Conservation (phyloP, 2,797 vertebrate genomes). For the Distichodus sexfasciatus region DNA sequence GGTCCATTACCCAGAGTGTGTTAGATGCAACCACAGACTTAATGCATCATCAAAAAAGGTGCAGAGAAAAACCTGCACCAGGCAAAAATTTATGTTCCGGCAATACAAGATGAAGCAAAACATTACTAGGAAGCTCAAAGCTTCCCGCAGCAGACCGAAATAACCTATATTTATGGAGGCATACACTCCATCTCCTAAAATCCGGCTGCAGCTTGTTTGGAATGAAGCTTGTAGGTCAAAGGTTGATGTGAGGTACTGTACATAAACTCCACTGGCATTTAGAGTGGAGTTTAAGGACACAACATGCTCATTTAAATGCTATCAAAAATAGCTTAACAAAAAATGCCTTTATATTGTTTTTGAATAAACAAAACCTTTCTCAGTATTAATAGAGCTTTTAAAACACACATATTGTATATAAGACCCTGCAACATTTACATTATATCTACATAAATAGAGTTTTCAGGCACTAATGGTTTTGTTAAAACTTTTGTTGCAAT, state of each 20-base stretch:
- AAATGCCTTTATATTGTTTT: too few species aligned
- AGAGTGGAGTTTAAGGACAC: slow-evolving; percentile 60
- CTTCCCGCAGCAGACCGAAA: slow-evolving; percentile 47
- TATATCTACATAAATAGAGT: too few species aligned
- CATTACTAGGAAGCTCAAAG: slow-evolving; percentile 66
- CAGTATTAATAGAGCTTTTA: too few species aligned
- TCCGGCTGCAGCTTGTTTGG: slow-evolving; percentile 54
- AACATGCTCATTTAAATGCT: slow-evolving; percentile 58
- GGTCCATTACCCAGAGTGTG: slow-evolving; percentile 64
- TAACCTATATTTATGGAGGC: slow-evolving; percentile 30
- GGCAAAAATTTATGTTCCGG: slow-evolving; percentile 62
- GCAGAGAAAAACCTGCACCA: slow-evolving; percentile 50
- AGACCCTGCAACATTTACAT: too few species aligned
- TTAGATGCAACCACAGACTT: slow-evolving; percentile 78
- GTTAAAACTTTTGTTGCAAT: too few species aligned
- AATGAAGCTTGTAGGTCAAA: slow-evolving; percentile 64
- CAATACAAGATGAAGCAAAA: slow-evolving; percentile 72
- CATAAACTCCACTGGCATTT: slow-evolving; percentile 65
- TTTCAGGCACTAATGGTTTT: too few species aligned
- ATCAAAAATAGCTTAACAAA: slow-evolving; percentile 13
- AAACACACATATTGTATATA: too few species aligned
- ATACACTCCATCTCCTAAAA: slow-evolving; percentile 59
- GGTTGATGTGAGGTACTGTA: slow-evolving; percentile 70
- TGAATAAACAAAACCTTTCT: too few species aligned
- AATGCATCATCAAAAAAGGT: slow-evolving; percentile 74